Evolutionary conservation across 2,888 invertebrate genomes (phyloP), one percentile per base, ranked within the genome.

Genomic region (Linnaemya tessellans): DNA sequence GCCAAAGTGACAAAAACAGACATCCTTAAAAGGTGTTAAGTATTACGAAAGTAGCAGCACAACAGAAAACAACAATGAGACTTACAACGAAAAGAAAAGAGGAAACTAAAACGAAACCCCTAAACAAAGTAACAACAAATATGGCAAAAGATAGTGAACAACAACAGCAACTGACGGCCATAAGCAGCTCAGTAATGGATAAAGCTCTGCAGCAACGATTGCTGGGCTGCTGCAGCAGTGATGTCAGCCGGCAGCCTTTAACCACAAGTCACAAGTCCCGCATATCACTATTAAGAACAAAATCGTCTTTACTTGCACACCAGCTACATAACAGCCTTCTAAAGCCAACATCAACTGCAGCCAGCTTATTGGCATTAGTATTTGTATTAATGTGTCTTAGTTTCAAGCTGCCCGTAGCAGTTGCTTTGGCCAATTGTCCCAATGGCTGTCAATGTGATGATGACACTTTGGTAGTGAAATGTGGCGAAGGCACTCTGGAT

Each of bases 391-490:
- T 87, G 73, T 83, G 75, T 73, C 78, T 83, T 60, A 86, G 83
- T 64, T 60, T 43, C 54, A 38, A 67, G n/a, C 13, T 77, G 65
- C 80, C 87, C 51, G 79, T 89, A 73, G 87, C 89, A 84, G 88
- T 87, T 86, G 91, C 90, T 60, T 85, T 95, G 87, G 96, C 96
- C 78, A 95, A 96, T 93, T 98, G 98, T 91, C 98, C 98, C n/a
- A 94, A 93, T 86, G 96, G 96, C 88, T 98, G 98, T 93, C 95
- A 94, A 91, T 98, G 98, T 93, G 96, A 98, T 93, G 98, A 98
- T 91, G 97, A 97, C 87, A 97, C 96, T 11, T 95, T 97, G 88
- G 96, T 96, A 80, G 98, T 97, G 67, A 95, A 95, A 88, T 98
- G 98, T 93, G 95, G 97, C 89, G 96, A 95, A 90, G 97, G 97